Evolutionary conservation across 1,140 invertebrate genomes (phyloP), one percentile per base, ranked within the genome.

Genomic region (Panagrolaimus sp.): DNA sequence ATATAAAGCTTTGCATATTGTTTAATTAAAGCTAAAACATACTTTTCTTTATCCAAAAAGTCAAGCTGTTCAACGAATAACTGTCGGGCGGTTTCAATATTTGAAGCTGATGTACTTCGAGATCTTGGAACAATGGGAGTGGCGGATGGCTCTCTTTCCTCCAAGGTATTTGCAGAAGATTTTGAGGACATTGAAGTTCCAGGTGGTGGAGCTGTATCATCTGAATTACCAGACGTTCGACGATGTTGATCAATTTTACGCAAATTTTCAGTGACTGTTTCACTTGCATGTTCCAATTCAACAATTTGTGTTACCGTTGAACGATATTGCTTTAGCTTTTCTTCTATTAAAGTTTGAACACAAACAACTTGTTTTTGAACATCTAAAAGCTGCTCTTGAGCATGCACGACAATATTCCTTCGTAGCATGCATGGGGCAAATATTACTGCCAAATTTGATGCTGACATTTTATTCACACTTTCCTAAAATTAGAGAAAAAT

Each of bases 341-440:
- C 91, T 63, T 88, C 87, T 13, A 95, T 90, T 31, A 96, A 91
- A 48, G 89, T 90, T 83, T 94, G 91, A 44, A 96, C 89, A 83
- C 91, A 92, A 83, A 81, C 65, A 43, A 84, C 85, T 74, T 87
- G 85, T 75, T 84, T 84, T 16, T 83, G 77, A 47, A 87, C 84
- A 67, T 86, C 84, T 75, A 89, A 88, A 63, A 94, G 86, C 74
- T 91, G 91, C 81, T 92, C 92, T 84, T 95, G 92, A 14, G 92
- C 92, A 42, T 91, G 91, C 63, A 93, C 87, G 53, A 88, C 84
- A 81, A 91, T 89, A 83, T 91, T 91, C 43, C 91, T 92, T 63
- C 92, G 87, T 67, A 96, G 85, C 64, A 96, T 90, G 84, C 92
- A 95, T 8, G 93, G 93, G 11, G 92, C 92, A 85, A 96, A 96